A percentile compares a stretch with the other conserved stretches of the same genome.
These are phyloP conservation scores for Catharus bicknelli DNA, from an alignment of 2,113 vertebrate species.

Conservation along the genomic window DNA sequence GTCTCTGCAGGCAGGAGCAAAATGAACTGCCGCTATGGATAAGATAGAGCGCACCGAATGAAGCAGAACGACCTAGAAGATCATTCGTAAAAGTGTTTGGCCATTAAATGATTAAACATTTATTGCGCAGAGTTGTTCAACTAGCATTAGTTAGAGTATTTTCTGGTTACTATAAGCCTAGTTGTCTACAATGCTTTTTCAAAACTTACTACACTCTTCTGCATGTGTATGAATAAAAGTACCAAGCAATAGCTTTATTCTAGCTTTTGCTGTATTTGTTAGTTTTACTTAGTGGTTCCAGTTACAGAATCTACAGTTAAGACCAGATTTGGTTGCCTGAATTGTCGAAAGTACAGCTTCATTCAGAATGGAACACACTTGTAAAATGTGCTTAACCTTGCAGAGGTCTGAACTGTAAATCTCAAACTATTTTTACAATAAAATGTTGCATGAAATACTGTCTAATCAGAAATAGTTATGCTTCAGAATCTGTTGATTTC, in stretches of 20 bases:
- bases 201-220: slow-evolving; percentile 41
- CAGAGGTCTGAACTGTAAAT: slow-evolving; percentile 22
- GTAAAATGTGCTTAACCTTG: neutral
- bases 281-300: slow-evolving; percentile 6
- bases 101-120: slow-evolving; percentile 23
- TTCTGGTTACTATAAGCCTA: slow-evolving; percentile 30
- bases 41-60: neutral
- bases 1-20: slow-evolving; percentile 67
- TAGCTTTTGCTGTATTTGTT: slow-evolving; percentile 25
- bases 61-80: slow-evolving; percentile 26
- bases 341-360: neutral
- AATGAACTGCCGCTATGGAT: slow-evolving; percentile 49
- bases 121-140: slow-evolving; percentile 43
- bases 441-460: slow-evolving; percentile 38
- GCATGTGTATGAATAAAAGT: slow-evolving; percentile 34
- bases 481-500: neutral
- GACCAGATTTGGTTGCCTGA: neutral
- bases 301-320: neutral
- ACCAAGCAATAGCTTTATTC: slow-evolving; percentile 28
- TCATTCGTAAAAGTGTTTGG: neutral
- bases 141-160: slow-evolving; percentile 40
- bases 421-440: slow-evolving; percentile 66
- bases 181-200: slow-evolving; percentile 36
- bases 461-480: neutral
- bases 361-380: neutral